Conservation (phyloP, 2,797 vertebrate genomes). For the Dryobates pubescens region DNA sequence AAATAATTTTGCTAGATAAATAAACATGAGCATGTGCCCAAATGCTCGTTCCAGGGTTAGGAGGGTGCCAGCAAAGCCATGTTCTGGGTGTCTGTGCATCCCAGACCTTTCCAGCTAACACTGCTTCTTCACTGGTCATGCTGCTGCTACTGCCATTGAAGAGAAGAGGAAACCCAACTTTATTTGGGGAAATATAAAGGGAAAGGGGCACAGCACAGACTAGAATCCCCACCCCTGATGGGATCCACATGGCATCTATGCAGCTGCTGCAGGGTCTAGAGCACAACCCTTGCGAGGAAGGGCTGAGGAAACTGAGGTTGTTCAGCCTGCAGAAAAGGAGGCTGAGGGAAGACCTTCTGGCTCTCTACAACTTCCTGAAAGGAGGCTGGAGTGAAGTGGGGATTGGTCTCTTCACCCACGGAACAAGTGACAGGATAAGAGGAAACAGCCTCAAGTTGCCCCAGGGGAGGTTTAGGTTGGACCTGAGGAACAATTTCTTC, state of each 20-base stretch:
- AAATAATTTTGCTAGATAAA: background rate
- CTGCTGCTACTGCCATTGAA: too few species aligned
- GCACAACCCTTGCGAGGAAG: background rate
- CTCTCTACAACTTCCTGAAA: too few species aligned
- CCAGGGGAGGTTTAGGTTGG: background rate
- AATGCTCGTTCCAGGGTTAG: fast-evolving
- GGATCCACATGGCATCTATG: fast-evolving
- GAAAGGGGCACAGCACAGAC: background rate
- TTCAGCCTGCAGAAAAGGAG: too few species aligned
- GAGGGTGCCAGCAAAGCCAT: background rate
- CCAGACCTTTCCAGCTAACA: fast-evolving
- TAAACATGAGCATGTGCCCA: background rate
- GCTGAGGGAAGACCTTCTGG: too few species aligned
- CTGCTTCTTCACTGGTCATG: background rate
- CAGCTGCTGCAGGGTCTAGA: background rate
- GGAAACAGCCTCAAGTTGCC: background rate
- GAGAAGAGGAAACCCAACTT: background rate
- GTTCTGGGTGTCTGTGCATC: fast-evolving
- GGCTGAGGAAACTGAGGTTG: background rate
- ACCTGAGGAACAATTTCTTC: background rate
- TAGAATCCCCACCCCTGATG: fast-evolving
- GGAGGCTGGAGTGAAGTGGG: too few species aligned
- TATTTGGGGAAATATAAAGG: background rate
- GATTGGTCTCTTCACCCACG: background rate
- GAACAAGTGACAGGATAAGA: background rate